These are phyloP conservation scores for Garra rufa DNA, from an alignment of 2,113 vertebrate species.

Conservation along the genomic window DNA sequence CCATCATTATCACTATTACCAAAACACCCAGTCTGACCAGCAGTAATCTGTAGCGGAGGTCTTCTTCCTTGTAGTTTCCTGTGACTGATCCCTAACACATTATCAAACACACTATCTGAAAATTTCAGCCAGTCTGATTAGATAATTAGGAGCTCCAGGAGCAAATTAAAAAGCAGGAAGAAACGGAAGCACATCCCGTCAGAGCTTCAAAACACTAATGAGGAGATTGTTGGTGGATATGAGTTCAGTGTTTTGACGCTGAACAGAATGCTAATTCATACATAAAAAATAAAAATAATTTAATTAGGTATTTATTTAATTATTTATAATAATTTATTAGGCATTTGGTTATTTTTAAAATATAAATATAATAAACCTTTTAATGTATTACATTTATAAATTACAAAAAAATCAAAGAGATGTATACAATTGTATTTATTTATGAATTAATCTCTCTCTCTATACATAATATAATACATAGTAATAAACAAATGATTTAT, in stretches of 20 bases:
- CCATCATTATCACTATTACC: background rate
- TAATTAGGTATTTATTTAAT: too few relatives aligned
- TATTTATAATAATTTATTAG: too few relatives aligned
- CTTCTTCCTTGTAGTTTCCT: background rate
- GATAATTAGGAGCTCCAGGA: background rate
- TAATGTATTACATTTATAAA: too few relatives aligned
- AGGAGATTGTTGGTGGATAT: conserved; percentile 5
- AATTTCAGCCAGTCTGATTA: background rate
- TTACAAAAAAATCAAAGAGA: too few relatives aligned
- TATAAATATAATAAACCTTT: too few relatives aligned
- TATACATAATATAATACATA: too few relatives aligned
- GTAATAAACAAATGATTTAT: too few relatives aligned
- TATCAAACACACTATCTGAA: background rate
- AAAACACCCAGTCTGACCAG: background rate
- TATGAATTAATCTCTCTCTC: too few relatives aligned
- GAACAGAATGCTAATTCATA: background rate
- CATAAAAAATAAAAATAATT: background rate
- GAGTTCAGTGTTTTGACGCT: background rate
- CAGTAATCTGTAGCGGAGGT: background rate
- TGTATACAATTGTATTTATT: too few relatives aligned
- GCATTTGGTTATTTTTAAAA: too few relatives aligned
- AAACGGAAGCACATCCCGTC: conserved; percentile 20
- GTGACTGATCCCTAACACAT: background rate
- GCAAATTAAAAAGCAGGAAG: conserved; percentile 29
- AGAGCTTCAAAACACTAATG: background rate